These are phyloP conservation scores for Plebejus anna DNA, from an alignment of 2,888 invertebrate genomes.

Conservation along the genomic window DNA sequence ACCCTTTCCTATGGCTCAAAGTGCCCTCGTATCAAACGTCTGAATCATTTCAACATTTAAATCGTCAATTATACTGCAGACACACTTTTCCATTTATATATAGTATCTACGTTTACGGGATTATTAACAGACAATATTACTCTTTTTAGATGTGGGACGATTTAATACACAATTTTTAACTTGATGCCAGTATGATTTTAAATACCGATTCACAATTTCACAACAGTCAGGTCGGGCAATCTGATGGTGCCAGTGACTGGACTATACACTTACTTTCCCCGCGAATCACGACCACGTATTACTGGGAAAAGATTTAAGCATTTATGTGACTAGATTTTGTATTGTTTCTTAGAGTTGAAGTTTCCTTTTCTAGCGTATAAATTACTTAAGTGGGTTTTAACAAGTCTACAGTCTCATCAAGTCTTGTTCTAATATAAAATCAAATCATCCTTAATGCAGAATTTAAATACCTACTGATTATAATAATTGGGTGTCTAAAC, in stretches of 20 bases:
- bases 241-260: slow-evolving; percentile 38
- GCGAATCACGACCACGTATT: slow-evolving; percentile 29
- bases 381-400: no score
- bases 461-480: not conserved
- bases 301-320: not conserved
- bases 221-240: slow-evolving; percentile 40
- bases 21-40: no score
- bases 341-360: slow-evolving; percentile 24
- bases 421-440: not conserved
- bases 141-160: no score
- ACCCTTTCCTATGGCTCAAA: no score
- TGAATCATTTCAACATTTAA: no score
- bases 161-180: no score
- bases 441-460: not conserved
- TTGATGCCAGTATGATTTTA: slow-evolving; percentile 1
- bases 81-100: no score
- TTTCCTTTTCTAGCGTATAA: not conserved
- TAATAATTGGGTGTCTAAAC: no score
- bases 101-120: no score
- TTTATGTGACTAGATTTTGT: slow-evolving; percentile 32
- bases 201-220: slow-evolving; percentile 38
- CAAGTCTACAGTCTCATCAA: not conserved
- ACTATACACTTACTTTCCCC: slow-evolving; percentile 42
- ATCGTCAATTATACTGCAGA: no score
- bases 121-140: no score